These are phyloP conservation scores for Aphidius colemani DNA, from an alignment of 2,888 invertebrate species.

Conservation along the genomic window DNA sequence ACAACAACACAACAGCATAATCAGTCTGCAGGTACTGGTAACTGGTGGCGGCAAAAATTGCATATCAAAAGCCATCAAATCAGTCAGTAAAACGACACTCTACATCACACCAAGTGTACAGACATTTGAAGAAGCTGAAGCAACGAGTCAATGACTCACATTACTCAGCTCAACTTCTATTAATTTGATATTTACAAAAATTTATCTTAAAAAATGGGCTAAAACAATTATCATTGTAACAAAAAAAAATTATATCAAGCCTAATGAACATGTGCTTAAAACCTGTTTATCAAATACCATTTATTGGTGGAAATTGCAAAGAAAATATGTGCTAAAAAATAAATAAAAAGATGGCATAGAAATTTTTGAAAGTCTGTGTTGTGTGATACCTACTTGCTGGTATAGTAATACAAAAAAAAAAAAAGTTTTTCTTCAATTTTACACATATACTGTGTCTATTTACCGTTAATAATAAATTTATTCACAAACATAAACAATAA, in stretches of 20 bases:
- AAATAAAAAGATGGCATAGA: too few relatives aligned
- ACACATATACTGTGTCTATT: neutral
- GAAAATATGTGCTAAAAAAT: too few relatives aligned
- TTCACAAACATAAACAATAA: neutral
- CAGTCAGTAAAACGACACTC: conserved; percentile 9
- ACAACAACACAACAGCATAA: conserved; percentile 7
- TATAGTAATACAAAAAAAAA: neutral
- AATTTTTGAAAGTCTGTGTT: too few relatives aligned
- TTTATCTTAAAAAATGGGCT: neutral
- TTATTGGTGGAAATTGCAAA: too few relatives aligned
- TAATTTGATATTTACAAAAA: neutral
- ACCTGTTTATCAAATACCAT: too few relatives aligned
- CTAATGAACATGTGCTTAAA: neutral
- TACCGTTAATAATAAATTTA: too few relatives aligned
- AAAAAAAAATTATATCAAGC: neutral
- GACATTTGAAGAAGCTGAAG: conserved; percentile 3
- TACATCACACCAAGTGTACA: conserved; percentile 9
- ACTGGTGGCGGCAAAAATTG: conserved; percentile 5
- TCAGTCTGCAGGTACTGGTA: neutral
- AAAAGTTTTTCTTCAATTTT: neutral
- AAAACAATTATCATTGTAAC: neutral
- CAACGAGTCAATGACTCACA: conserved; percentile 13
- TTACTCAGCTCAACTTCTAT: conserved; percentile 10
- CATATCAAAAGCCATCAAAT: too few relatives aligned
- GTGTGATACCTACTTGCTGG: too few relatives aligned